Percentiles rank a stretch among this genome's conserved stretches.
These are phyloP conservation scores for Lumbricus terrestris DNA, from an alignment of 2,888 invertebrate species.

Conservation along the genomic window DNA sequence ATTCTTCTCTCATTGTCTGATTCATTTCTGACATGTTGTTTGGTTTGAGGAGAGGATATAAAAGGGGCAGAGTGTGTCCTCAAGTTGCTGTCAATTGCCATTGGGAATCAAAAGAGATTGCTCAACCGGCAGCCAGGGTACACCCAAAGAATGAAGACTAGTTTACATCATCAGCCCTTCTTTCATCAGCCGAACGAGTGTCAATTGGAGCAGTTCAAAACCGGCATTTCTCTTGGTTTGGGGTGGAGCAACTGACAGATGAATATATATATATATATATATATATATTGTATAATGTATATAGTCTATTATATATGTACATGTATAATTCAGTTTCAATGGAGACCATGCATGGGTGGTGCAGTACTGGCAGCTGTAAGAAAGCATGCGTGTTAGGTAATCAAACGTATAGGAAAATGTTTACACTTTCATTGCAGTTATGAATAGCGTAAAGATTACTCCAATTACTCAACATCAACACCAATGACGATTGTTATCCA, in stretches of 20 bases:
- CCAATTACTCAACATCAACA: background rate
- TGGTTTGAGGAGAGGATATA: too few species aligned
- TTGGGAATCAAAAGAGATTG: background rate
- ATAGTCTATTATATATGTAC: too few species aligned
- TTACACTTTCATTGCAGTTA: constrained; percentile 3
- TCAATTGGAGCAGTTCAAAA: background rate
- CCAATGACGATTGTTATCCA: background rate
- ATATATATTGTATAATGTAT: too few species aligned
- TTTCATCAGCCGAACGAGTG: background rate
- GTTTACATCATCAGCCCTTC: background rate
- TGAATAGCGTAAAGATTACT: background rate
- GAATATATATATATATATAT: too few species aligned
- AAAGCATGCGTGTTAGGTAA: background rate
- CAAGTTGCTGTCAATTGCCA: too few species aligned
- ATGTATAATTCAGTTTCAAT: too few species aligned
- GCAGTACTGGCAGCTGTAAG: background rate
- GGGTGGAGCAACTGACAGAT: background rate
- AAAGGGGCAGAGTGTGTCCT: too few species aligned
- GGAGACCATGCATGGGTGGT: background rate
- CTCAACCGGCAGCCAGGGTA: background rate
- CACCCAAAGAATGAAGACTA: background rate
- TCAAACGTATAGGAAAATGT: background rate
- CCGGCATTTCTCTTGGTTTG: background rate
- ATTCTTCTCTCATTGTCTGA: too few species aligned
- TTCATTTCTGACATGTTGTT: too few species aligned